Evolutionary conservation across 2,888 invertebrate species (phyloP).

Genomic region (Drosophila infuscata): DNA sequence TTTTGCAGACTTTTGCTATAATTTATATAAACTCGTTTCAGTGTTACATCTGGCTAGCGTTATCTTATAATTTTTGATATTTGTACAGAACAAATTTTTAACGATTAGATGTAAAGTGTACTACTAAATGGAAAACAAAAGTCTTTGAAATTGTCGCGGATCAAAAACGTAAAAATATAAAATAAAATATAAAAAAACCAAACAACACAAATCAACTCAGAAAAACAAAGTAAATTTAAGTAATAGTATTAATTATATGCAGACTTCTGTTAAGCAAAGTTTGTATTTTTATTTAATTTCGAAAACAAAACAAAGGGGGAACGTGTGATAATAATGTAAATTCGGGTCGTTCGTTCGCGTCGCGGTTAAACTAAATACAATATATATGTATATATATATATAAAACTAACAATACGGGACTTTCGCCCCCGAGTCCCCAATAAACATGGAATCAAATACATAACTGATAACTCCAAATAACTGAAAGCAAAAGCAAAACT

Average conservation of each 20-base stretch:
- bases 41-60: slow-evolving; percentile 14
- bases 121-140: slow-evolving; percentile 67
- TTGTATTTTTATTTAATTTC: slow-evolving; percentile 61
- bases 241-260: slow-evolving; percentile 72
- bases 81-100: slow-evolving; percentile 71
- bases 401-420: slow-evolving; percentile 71
- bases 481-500: slow-evolving; percentile 56
- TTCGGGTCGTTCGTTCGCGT: slow-evolving; percentile 83
- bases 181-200: slow-evolving; percentile 14
- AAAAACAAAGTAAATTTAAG: slow-evolving; percentile 65
- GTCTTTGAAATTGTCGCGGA: slow-evolving; percentile 77
- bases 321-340: slow-evolving; percentile 82
- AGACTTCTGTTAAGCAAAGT: slow-evolving; percentile 48
- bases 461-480: slow-evolving; percentile 43
- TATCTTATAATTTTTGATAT: slow-evolving; percentile 50
- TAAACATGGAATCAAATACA: slow-evolving; percentile 50
- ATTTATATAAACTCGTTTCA: slow-evolving; percentile 24
- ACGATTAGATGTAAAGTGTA: slow-evolving; percentile 76
- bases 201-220: slow-evolving; percentile 49
- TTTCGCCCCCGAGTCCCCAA: slow-evolving; percentile 85
- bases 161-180: slow-evolving; percentile 48
- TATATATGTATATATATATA: slow-evolving; percentile 22
- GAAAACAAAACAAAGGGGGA: slow-evolving; percentile 68
- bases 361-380: slow-evolving; percentile 70
- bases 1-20: slow-evolving; percentile 38